phyloP scores from a whole-genome alignment of 2,888 invertebrate species.

The Eupithecia exiguata region DNA sequence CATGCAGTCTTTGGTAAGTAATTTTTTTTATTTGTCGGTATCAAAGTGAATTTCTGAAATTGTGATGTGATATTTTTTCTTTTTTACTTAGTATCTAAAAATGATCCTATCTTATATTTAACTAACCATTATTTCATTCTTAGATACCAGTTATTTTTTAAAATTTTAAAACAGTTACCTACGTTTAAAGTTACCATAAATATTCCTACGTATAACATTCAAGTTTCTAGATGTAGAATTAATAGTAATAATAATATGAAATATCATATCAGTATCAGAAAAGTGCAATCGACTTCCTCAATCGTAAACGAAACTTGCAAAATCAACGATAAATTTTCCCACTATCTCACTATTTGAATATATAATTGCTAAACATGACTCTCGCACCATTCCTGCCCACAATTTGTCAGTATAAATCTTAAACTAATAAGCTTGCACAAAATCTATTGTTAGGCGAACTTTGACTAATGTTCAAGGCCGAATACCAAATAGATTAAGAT shows the following conservation, averaged over 20 bases:
- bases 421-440: conserved; percentile 44
- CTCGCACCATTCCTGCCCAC: conserved; percentile 46
- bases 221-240: not conserved
- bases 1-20: conserved; percentile 83
- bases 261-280: conserved; percentile 15
- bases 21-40: conserved; percentile 34
- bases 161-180: no score
- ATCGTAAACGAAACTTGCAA: conserved; percentile 20
- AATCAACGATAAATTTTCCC: conserved; percentile 24
- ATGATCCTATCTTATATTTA: not conserved
- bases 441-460: conserved; percentile 25
- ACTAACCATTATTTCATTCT: not conserved
- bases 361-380: conserved; percentile 40
- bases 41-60: conserved; percentile 11
- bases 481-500: conserved; percentile 37
- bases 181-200: not conserved
- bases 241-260: no score
- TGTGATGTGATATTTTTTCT: conserved; percentile 19
- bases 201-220: not conserved
- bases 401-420: conserved; percentile 56
- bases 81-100: not conserved
- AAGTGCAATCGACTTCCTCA: conserved; percentile 18
- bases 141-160: not conserved
- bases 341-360: conserved; percentile 35
- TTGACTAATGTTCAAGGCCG: conserved; percentile 58